phyloP scores from a whole-genome alignment of 2,888 invertebrate genomes.

The Mythimna impura region DNA sequence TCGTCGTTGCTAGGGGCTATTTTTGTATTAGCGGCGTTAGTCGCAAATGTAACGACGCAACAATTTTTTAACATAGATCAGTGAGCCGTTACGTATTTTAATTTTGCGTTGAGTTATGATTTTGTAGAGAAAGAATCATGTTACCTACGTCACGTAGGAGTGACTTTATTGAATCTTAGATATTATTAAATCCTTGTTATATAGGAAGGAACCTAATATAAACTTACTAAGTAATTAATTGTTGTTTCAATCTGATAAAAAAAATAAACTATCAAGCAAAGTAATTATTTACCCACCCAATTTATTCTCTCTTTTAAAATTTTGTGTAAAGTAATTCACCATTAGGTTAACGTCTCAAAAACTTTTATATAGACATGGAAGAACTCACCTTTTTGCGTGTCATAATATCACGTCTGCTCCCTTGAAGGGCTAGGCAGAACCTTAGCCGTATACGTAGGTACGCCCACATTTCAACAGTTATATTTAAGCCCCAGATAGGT shows the following conservation, averaged over 20 bases:
- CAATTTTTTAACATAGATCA: constrained; percentile 15
- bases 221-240: too few species aligned
- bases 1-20: constrained; percentile 62
- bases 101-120: constrained; percentile 21
- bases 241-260: too few species aligned
- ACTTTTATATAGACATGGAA: neutral
- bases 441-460: neutral
- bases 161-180: neutral
- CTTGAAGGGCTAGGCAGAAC: neutral
- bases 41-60: constrained; percentile 59
- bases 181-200: too few species aligned
- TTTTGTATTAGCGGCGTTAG: constrained; percentile 59
- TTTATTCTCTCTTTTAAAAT: too few species aligned
- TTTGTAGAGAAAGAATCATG: neutral
- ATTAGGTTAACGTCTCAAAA: too few species aligned
- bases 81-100: constrained; percentile 10
- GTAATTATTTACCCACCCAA: too few species aligned
- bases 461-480: neutral
- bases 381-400: neutral
- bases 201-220: too few species aligned
- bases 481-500: neutral
- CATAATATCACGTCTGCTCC: neutral
- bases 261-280: too few species aligned
- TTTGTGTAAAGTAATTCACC: too few species aligned
- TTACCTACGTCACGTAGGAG: neutral